A percentile compares a stretch with the other conserved stretches of the same genome.
Conservation (phyloP, 2,797 vertebrate species). For the Thripadectes ignobilis region DNA sequence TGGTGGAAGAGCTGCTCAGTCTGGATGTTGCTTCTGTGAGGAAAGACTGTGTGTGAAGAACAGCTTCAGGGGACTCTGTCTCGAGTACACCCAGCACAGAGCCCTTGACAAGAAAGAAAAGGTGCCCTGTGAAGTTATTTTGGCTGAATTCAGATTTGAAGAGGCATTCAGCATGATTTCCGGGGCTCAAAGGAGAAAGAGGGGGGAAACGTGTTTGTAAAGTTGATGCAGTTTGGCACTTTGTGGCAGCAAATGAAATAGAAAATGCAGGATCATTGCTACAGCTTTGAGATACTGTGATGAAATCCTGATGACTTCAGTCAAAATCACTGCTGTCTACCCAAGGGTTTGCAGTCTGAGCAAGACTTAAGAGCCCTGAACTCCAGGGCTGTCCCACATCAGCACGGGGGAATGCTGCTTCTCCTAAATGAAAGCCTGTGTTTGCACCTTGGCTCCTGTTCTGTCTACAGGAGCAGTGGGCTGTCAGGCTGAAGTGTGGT, state of each 20-base stretch:
- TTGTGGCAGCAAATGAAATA: neutral
- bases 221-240: neutral
- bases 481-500: neutral
- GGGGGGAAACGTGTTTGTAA: fast-evolving
- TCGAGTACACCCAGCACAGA: neutral
- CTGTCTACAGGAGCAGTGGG: neutral
- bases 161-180: neutral
- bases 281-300: neutral
- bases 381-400: neutral
- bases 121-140: fast-evolving
- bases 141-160: neutral
- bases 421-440: neutral
- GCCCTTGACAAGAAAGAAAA: fast-evolving
- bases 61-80: neutral
- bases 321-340: neutral
- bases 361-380: neutral
- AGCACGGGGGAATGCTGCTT: neutral
- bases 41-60: neutral
- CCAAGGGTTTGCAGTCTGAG: neutral
- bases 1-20: neutral
- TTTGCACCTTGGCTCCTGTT: neutral
- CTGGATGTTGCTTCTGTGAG: neutral
- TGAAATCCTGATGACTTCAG: neutral
- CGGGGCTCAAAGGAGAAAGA: neutral
- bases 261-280: fast-evolving